phyloP scores from a whole-genome alignment of 2,888 invertebrate genomes.

The Campoletis raptor region DNA sequence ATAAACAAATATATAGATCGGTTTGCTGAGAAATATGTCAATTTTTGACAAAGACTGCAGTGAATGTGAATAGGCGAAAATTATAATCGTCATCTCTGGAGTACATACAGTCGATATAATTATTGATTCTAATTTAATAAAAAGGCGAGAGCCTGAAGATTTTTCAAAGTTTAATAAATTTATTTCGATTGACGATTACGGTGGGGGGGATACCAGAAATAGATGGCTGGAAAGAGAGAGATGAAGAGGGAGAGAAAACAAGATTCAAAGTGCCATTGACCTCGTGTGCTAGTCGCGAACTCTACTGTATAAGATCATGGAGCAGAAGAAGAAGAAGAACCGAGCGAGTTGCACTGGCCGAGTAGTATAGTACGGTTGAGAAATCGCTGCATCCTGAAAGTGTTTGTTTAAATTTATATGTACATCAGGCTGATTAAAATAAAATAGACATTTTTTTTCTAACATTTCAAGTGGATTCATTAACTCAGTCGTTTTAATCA shows the following conservation, averaged over 20 bases:
- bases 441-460: too few relatives aligned
- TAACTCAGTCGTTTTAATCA: too few relatives aligned
- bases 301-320: conserved; percentile 44
- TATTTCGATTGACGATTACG: not conserved
- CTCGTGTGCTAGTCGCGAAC: conserved; percentile 37
- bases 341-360: conserved; percentile 29
- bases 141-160: not conserved
- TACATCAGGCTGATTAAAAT: not conserved
- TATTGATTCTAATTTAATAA: not conserved
- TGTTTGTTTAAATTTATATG: not conserved
- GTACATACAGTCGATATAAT: not conserved
- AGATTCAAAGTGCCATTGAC: conserved; percentile 58
- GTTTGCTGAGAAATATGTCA: not conserved
- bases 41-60: not conserved
- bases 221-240: conserved; percentile 12
- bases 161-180: not conserved
- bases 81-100: not conserved
- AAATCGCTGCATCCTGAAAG: conserved; percentile 54
- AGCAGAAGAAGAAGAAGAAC: conserved; percentile 30
- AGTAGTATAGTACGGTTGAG: conserved; percentile 1
- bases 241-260: conserved; percentile 43
- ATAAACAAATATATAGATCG: not conserved
- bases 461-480: too few relatives aligned
- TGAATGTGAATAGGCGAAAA: not conserved
- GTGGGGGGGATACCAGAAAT: not conserved